Conservation (phyloP, 2,888 invertebrate genomes). For the Podotricha telesiphe region DNA sequence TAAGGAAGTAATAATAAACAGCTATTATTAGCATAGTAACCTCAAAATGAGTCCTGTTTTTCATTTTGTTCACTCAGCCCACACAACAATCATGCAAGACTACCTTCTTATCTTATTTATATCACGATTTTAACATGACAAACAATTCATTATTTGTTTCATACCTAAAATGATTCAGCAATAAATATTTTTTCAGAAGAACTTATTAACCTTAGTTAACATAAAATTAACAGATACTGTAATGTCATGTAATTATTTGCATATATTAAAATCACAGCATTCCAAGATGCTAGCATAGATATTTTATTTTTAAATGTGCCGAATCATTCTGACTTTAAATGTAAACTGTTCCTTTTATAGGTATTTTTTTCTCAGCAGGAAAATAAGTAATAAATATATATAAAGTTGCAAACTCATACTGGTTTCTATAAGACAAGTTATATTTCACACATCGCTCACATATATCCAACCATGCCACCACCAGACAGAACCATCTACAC, state of each 20-base stretch:
- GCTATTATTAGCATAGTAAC: too few species aligned
- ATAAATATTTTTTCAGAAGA: background rate
- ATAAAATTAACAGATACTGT: background rate
- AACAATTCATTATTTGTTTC: background rate
- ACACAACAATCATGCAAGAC: background rate
- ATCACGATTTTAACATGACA: constrained; percentile 11
- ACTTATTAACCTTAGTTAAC: background rate
- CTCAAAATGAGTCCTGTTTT: background rate
- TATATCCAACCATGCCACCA: too few species aligned
- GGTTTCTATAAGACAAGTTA: too few species aligned
- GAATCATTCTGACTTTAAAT: background rate
- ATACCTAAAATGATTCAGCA: background rate
- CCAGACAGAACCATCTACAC: too few species aligned
- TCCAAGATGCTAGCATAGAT: background rate
- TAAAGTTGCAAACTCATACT: too few species aligned
- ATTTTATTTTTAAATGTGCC: background rate
- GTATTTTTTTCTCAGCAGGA: too few species aligned
- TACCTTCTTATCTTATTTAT: background rate
- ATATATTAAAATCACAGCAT: background rate
- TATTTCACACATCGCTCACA: too few species aligned
- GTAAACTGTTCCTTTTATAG: too few species aligned
- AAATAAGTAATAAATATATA: too few species aligned
- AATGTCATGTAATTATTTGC: background rate
- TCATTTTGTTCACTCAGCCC: background rate
- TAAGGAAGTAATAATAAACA: too few species aligned